These are phyloP conservation scores for Leptopilina boulardi DNA, from an alignment of 1,140 invertebrate genomes.

Conservation along the genomic window DNA sequence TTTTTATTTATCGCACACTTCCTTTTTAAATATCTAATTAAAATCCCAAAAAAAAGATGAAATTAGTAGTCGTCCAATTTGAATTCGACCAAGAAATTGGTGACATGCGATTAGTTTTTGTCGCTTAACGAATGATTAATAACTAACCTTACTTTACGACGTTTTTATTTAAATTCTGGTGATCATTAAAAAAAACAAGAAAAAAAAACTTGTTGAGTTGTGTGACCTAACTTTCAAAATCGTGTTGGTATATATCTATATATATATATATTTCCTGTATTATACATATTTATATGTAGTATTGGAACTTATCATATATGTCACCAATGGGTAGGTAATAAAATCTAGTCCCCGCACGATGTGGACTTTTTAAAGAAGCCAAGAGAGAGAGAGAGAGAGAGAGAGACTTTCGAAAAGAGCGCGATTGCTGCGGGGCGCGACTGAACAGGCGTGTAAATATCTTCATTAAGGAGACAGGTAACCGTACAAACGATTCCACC, in stretches of 20 bases:
- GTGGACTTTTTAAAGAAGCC: constrained; percentile 37
- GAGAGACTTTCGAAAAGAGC: constrained; percentile 36
- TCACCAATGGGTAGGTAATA: constrained; percentile 37
- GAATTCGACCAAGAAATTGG: neutral
- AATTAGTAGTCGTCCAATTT: neutral
- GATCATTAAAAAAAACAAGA: constrained; percentile 9
- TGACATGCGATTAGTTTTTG: constrained; percentile 18
- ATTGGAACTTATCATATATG: constrained; percentile 28
- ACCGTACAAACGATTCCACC: constrained; percentile 35
- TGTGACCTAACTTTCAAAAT: constrained; percentile 30
- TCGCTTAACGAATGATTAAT: neutral
- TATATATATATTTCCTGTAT: too few relatives aligned
- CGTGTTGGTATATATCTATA: neutral
- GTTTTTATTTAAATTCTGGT: neutral
- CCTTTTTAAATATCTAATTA: neutral
- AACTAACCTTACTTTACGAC: constrained; percentile 11
- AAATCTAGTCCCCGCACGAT: constrained; percentile 15
- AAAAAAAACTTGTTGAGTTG: constrained; percentile 23
- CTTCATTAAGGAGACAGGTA: constrained; percentile 62
- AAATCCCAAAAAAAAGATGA: neutral
- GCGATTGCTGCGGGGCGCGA: constrained; percentile 51
- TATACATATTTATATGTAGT: too few relatives aligned
- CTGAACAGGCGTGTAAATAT: constrained; percentile 66
- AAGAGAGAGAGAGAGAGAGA: too few relatives aligned
- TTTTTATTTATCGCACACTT: too few relatives aligned